Evolutionary conservation across 2,797 vertebrate genomes (phyloP).

Genomic region (Agapornis canus): DNA sequence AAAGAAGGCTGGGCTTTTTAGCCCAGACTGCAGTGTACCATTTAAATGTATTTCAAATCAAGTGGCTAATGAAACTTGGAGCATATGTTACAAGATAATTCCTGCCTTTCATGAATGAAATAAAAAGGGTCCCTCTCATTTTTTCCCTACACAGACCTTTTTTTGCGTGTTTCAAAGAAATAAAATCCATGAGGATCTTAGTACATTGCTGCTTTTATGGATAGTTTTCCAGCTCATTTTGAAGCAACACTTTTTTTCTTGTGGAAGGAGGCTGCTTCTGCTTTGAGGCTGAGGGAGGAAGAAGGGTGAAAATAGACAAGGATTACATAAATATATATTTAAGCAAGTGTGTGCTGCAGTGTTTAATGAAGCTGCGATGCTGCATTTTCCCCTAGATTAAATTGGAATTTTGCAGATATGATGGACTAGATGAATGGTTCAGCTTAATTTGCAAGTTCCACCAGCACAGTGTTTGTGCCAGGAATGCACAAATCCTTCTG

Average conservation of each 20-base stretch:
- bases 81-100: not conserved
- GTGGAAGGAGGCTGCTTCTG: not conserved
- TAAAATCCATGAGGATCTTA: not conserved
- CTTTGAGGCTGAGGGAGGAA: not conserved
- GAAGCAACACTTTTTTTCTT: not conserved
- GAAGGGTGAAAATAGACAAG: not conserved
- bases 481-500: not conserved
- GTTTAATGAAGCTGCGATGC: not conserved
- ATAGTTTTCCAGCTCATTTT: not conserved
- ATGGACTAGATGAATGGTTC: not conserved
- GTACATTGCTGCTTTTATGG: not conserved
- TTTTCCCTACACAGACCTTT: not conserved
- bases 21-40: not conserved
- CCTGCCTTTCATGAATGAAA: not conserved
- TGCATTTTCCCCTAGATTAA: conserved; percentile 18
- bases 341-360: not conserved
- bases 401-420: not conserved
- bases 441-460: not conserved
- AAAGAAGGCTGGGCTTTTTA: not conserved
- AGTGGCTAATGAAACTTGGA: not conserved
- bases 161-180: not conserved
- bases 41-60: not conserved
- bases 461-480: not conserved
- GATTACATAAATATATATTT: not conserved
- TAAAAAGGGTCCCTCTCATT: not conserved